Conservation (phyloP, 2,113 vertebrate species). For the Merops nubicus region DNA sequence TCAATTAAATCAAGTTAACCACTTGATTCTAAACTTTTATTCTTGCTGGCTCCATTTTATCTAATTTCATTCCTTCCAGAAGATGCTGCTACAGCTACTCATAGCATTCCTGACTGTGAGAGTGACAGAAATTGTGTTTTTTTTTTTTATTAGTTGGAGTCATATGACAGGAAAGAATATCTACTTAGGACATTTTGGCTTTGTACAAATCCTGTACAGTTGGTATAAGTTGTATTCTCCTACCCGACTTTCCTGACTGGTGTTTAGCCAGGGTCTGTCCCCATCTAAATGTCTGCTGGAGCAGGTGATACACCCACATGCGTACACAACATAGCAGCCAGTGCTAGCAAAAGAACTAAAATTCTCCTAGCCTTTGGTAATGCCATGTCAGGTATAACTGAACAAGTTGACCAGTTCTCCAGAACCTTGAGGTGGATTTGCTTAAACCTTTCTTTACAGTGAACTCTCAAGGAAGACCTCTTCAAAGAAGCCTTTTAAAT, state of each 20-base stretch:
- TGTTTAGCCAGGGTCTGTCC: background rate
- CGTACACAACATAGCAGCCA: background rate
- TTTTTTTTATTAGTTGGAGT: background rate
- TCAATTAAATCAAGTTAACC: slow-evolving; percentile 38
- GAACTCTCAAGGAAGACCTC: background rate
- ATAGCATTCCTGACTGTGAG: slow-evolving; percentile 29
- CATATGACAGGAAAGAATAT: background rate
- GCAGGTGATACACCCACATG: background rate
- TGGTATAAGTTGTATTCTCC: background rate
- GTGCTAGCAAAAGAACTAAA: background rate
- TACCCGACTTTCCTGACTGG: background rate
- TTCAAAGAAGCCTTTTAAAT: too few relatives aligned
- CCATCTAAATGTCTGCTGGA: background rate
- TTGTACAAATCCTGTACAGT: background rate
- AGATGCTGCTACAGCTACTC: slow-evolving; percentile 64
- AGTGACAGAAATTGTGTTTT: background rate
- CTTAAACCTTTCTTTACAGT: background rate
- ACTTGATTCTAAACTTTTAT: slow-evolving; percentile 46
- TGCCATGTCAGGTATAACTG: background rate
- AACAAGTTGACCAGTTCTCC: background rate
- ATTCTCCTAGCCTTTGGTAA: background rate
- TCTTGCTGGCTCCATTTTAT: slow-evolving; percentile 52
- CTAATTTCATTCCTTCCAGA: slow-evolving; percentile 34
- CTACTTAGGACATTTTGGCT: background rate
- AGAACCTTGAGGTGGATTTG: background rate